A percentile compares a stretch with the other conserved stretches of the same genome.
Conservation (phyloP, 2,888 invertebrate genomes). For the Brachynemurus nebulosus region DNA sequence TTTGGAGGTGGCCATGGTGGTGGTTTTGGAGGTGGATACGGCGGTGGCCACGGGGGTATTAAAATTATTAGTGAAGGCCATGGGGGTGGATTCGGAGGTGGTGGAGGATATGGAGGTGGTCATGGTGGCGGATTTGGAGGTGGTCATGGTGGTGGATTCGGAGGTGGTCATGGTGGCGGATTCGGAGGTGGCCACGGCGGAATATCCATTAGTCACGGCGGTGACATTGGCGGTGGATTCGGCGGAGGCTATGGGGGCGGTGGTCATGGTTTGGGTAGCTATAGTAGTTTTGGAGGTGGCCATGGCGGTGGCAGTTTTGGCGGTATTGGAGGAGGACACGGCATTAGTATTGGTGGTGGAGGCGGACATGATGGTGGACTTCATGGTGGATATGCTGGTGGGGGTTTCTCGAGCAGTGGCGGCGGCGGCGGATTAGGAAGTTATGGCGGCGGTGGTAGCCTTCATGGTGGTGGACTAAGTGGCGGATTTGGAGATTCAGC, state of each 20-base stretch:
- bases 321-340: constrained; percentile 5
- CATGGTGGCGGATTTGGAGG: constrained; percentile 9
- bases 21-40: constrained; percentile 11
- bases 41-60: constrained; percentile 14
- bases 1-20: constrained; percentile 9
- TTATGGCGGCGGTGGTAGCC: background rate
- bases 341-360: constrained; percentile 5
- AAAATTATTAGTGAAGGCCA: constrained; percentile 8
- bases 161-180: constrained; percentile 5
- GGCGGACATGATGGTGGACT: constrained; percentile 3
- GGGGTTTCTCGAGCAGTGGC: constrained; percentile 5
- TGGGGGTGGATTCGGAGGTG: constrained; percentile 11
- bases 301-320: constrained; percentile 11
- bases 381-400: constrained; percentile 4
- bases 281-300: constrained; percentile 9
- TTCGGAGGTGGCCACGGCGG: constrained; percentile 15
- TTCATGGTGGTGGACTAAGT: background rate
- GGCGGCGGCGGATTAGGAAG: constrained; percentile 9
- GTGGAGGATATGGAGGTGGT: constrained; percentile 13
- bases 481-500: background rate
- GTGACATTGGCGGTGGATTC: constrained; percentile 10
- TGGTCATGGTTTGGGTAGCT: constrained; percentile 1
- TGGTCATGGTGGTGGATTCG: constrained; percentile 5
- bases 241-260: constrained; percentile 8
- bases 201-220: constrained; percentile 10